Conservation (phyloP, 2,113 vertebrate genomes). For the Pica pica region DNA sequence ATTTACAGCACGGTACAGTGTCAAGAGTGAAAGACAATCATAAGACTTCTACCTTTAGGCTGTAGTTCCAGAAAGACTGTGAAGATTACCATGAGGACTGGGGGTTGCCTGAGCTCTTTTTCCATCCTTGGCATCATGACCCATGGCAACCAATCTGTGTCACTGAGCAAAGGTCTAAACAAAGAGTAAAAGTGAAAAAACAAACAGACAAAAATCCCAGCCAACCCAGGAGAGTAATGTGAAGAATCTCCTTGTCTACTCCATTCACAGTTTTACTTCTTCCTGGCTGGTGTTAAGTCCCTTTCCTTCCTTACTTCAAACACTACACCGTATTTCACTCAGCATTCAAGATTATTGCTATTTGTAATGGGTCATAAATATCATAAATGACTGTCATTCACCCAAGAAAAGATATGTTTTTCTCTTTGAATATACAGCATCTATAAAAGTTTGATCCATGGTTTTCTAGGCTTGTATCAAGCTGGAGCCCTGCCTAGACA, state of each 20-base stretch:
- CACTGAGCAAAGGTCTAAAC: neutral
- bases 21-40: neutral
- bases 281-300: neutral
- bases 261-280: neutral
- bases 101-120: neutral
- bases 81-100: neutral
- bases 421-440: neutral
- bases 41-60: neutral
- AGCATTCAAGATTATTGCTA: neutral
- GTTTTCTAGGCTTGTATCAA: neutral
- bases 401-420: neutral
- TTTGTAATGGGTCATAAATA: neutral
- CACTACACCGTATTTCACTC: neutral
- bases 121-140: neutral
- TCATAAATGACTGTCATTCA: neutral
- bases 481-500: neutral
- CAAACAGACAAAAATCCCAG: neutral
- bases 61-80: neutral
- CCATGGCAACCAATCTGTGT: neutral
- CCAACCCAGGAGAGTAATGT: neutral
- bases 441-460: neutral
- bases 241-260: neutral
- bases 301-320: neutral
- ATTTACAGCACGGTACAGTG: no score
- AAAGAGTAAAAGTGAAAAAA: neutral